phyloP scores from a whole-genome alignment of 2,797 vertebrate genomes.

The Pseudomugil tenellus region DNA sequence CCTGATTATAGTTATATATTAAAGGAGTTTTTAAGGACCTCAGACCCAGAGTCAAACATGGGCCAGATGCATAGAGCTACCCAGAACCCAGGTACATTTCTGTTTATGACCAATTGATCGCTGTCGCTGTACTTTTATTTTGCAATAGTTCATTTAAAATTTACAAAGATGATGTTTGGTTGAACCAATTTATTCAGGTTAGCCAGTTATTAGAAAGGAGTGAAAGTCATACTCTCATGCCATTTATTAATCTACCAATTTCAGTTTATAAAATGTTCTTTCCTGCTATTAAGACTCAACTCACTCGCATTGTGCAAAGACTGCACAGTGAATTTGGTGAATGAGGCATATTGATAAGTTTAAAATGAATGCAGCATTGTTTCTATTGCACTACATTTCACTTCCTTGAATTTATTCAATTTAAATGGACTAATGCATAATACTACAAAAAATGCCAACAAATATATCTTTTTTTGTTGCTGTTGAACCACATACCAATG shows the following conservation, averaged over 20 bases:
- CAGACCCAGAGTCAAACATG: not conserved
- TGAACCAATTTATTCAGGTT: not conserved
- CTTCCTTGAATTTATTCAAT: not conserved
- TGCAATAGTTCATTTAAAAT: not conserved
- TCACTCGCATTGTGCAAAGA: not conserved
- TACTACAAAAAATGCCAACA: not conserved
- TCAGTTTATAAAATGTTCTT: not conserved
- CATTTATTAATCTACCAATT: too few relatives aligned
- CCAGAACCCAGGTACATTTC: not conserved
- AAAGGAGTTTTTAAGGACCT: not conserved
- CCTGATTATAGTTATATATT: not conserved
- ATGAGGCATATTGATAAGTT: not conserved
- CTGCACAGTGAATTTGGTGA: not conserved
- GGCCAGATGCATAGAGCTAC: not conserved
- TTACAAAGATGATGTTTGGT: not conserved
- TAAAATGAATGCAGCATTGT: not conserved
- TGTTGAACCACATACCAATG: not conserved
- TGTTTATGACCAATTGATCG: not conserved
- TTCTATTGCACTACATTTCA: not conserved
- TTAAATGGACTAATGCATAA: not conserved
- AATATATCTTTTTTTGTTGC: not conserved
- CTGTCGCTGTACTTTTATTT: not conserved
- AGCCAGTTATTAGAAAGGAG: not conserved
- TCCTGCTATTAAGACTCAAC: not conserved
- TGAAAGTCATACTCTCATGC: not conserved